Evolutionary conservation across 2,888 invertebrate genomes (phyloP).

Genomic region (Lucinisca nassula): DNA sequence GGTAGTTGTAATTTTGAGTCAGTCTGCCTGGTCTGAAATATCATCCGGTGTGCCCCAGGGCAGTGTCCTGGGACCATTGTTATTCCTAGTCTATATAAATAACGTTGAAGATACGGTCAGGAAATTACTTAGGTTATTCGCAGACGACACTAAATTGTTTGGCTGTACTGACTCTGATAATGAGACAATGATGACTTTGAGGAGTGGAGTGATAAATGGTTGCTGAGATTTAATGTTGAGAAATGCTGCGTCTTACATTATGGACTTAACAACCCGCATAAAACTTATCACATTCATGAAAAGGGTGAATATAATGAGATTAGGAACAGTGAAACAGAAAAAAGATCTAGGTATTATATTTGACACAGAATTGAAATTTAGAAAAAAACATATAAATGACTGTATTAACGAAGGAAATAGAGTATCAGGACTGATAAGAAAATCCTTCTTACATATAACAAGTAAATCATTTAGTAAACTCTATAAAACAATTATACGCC

Average conservation of each 20-base stretch:
- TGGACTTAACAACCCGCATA: background rate
- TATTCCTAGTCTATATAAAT: constrained; percentile 47
- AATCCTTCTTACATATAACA: constrained; percentile 32
- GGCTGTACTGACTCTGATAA: background rate
- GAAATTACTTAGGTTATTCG: constrained; percentile 26
- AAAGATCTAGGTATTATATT: constrained; percentile 30
- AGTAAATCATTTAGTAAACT: constrained; percentile 20
- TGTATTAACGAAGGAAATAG: constrained; percentile 34
- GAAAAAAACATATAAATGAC: constrained; percentile 27
- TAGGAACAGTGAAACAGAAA: background rate
- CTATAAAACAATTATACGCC: constrained; percentile 25
- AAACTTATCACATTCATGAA: background rate
- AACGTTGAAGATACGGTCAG: constrained; percentile 26
- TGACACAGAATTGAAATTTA: constrained; percentile 37
- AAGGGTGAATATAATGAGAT: background rate
- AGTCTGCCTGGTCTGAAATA: constrained; percentile 40
- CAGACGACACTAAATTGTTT: constrained; percentile 51
- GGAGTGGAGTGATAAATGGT: constrained; percentile 21
- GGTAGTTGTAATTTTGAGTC: constrained; percentile 20
- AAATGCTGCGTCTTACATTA: constrained; percentile 13
- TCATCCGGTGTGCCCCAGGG: constrained; percentile 60
- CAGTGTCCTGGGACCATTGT: constrained; percentile 37
- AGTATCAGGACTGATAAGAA: constrained; percentile 13
- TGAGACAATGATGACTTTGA: constrained; percentile 3
- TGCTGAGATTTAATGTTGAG: constrained; percentile 7